These are phyloP conservation scores for Drosophila anomalata DNA, from an alignment of 2,888 invertebrate genomes.

Conservation along the genomic window DNA sequence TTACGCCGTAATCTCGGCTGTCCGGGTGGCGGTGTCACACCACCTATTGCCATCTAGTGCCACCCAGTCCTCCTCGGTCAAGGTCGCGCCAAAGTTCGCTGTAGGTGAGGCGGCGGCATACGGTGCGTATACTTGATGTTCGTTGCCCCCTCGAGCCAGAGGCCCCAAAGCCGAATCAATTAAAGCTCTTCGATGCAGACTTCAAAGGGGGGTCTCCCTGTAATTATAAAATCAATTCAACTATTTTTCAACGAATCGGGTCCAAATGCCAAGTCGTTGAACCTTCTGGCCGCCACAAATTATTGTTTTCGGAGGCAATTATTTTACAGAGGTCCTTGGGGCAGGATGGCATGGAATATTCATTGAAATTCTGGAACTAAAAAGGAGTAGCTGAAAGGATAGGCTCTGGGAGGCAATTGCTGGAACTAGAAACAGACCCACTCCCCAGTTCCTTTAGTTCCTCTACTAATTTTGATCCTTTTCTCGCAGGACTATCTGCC, in stretches of 20 bases:
- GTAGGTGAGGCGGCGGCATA: slow-evolving; percentile 42
- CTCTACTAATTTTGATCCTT: background rate
- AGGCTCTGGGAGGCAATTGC: too few species aligned
- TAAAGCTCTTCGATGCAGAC: slow-evolving; percentile 46
- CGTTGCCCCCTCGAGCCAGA: background rate
- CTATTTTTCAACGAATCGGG: slow-evolving; percentile 1
- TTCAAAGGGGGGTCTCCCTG: slow-evolving; percentile 20
- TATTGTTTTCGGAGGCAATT: background rate
- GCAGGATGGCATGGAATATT: background rate
- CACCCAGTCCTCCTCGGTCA: slow-evolving; percentile 3
- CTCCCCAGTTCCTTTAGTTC: too few species aligned
- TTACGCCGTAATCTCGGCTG: slow-evolving; percentile 53
- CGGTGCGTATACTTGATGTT: slow-evolving; percentile 4
- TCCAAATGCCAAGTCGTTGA: slow-evolving; percentile 29
- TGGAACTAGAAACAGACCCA: too few species aligned
- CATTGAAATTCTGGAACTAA: background rate
- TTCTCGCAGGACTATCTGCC: slow-evolving; percentile 84
- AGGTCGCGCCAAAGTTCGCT: slow-evolving; percentile 47
- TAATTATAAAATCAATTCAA: slow-evolving; percentile 53
- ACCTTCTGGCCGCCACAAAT: background rate
- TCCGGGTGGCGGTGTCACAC: background rate
- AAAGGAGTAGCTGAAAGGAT: too few species aligned
- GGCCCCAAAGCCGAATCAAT: slow-evolving; percentile 47
- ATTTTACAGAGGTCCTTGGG: background rate
- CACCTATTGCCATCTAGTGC: too few species aligned